Conservation (phyloP, 2,113 vertebrate species). For the Podocnemis expansa region DNA sequence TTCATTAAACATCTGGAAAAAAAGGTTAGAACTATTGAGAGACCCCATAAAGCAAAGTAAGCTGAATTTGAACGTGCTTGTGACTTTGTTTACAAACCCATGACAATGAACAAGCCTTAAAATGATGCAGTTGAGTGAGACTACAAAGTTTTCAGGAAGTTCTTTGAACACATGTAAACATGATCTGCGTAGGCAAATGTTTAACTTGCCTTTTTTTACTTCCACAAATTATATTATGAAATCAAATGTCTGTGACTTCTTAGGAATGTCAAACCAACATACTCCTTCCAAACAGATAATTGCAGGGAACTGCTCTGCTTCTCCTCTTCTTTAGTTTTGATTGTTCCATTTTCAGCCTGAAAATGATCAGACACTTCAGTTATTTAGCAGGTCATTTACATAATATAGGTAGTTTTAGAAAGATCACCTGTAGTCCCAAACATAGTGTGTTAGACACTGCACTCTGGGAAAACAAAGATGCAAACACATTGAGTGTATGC, state of each 20-base stretch:
- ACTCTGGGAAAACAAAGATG: conserved; percentile 10
- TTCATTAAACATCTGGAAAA: conserved; percentile 74
- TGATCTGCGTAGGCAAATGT: conserved; percentile 80
- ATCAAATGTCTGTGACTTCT: conserved; percentile 82
- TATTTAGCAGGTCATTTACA: conserved; percentile 57
- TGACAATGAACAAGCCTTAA: conserved; percentile 71
- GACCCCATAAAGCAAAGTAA: conserved; percentile 77
- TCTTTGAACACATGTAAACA: conserved; percentile 82
- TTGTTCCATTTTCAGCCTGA: conserved; percentile 74
- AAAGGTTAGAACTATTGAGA: conserved; percentile 71
- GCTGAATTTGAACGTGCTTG: conserved; percentile 70
- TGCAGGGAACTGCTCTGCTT: conserved; percentile 74
- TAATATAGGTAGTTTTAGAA: conserved; percentile 53
- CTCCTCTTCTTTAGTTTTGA: conserved; percentile 70
- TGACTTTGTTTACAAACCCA: conserved; percentile 78
- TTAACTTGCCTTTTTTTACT: conserved; percentile 83
- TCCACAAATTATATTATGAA: conserved; percentile 83
- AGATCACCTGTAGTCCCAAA: conserved; percentile 67
- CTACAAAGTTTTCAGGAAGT: conserved; percentile 81
- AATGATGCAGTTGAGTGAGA: conserved; percentile 72
- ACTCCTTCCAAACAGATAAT: conserved; percentile 82
- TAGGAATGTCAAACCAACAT: conserved; percentile 81
- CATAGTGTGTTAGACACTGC: conserved; percentile 21
- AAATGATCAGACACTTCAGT: conserved; percentile 65
- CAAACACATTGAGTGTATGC: conserved; percentile 5